Base-by-base conservation (phyloP, 2,888 invertebrate genomes). In the Drosophila seclusa region DNA sequence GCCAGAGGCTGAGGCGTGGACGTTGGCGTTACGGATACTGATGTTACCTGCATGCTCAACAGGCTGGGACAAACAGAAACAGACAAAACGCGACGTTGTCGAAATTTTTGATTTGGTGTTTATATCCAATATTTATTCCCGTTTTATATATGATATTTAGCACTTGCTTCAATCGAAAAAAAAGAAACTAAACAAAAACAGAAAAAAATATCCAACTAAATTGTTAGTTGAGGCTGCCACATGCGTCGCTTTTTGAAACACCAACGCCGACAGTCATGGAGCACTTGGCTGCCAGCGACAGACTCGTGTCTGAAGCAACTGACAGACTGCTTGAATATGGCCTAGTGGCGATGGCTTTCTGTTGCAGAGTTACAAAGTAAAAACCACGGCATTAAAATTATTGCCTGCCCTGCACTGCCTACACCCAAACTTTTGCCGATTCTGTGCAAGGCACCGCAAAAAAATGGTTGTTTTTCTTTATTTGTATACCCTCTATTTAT, bases 371-470 rank as follows among this genome's bases (percentile, higher is more conserved):
- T 68, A 55, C 68, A 55, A 67, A 54, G 27, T 55, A 48, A 63
- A 73, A 74, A 71, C 71, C 67, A 59, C 69, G 69, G 66, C 65
- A 80, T 80, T 57, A 57, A 57, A 57, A 57, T 57, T 57, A 57
- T 57, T 57, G 31, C 57, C 24, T 13, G 27, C 55, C 13, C 54
- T 24, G 24, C n/a, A 40, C 57, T 10, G 29, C 21, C 57, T 57
- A 29, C 55, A 31, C 29, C n/a, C 31, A 42, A 57, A 57, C 16
- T 29, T 57, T 57, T 55, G 57, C 40, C 57, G 42, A 42, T 42
- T 57, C 31, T 73, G 80, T 70, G 77, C 80, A 80, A 80, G 73
- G 80, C 61, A 80, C 80, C 57, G 57, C 76, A 67, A 66, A 82
- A 66, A 55, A 52, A 34, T 66, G 13, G 21, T 36, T 69, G 31